Base-by-base conservation (phyloP, 2,888 invertebrate genomes). In the Drosophila planitibia region DNA sequence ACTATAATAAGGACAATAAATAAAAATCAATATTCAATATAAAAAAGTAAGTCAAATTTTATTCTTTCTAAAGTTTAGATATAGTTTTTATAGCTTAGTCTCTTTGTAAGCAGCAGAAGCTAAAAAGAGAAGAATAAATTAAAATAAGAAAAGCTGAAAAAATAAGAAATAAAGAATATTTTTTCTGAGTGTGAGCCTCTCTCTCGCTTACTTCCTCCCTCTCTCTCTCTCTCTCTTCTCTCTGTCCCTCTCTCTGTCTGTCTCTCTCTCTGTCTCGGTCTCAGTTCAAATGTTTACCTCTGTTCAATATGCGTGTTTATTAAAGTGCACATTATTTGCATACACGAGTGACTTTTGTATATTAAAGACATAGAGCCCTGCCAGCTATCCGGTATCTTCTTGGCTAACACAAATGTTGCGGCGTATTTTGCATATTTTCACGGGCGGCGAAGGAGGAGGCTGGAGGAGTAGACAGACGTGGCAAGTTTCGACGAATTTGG, bases 311-410 rank as follows among this genome's bases (percentile, higher is more conserved):
- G 68, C 76, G 72, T 79, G 79, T 74, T 69, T 78, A 80, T 68
- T 79, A 80, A 75, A 76, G 54, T 75, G 66, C 61, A 78, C 81
- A 76, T 71, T 80, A 78, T 81, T 81, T 81, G 81, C 74, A 77
- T 81, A 78, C 80, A 80, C 78, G 81, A 80, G 74, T 81, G 81
- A 57, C 69, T 80, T 80, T 74, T 71, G 81, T 69, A 77, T 81
- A 80, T 77, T 81, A 71, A 80, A 74, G 68, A 60, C 61, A 33
- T 30, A 16, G 32, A 49, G 22, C 35, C 3, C 19, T 22, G 16
- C 12, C 28, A 49, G 60, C 44, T 67, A 67, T 67, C 44, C 51
- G 58, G 75, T 67, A 70, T 60, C 47, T 61, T 28, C 58, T 54
- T 58, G 53, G 39, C 67, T 41, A 51, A 47, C 22, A 60, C 47